A percentile compares a stretch with the other conserved stretches of the same genome.
Evolutionary conservation across 2,113 vertebrate genomes (phyloP).

Genomic region (Gallinago undulata): DNA sequence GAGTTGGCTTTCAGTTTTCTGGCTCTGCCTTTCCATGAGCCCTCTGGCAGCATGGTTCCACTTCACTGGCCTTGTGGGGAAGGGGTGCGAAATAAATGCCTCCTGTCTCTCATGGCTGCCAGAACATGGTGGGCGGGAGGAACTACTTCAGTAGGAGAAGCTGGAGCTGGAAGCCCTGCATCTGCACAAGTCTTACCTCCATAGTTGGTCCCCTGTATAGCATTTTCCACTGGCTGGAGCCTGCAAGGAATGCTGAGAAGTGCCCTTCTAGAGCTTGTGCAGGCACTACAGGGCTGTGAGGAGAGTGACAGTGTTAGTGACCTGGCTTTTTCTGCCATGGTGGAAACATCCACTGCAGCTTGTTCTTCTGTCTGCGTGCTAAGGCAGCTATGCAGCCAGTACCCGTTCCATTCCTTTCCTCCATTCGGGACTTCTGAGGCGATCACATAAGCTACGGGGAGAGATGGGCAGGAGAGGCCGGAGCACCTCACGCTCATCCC

Average conservation of each 20-base stretch:
- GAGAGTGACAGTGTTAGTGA: neutral
- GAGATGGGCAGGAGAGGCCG: neutral
- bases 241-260: neutral
- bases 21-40: neutral
- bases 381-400: neutral
- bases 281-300: rapidly evolving
- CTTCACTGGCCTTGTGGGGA: neutral
- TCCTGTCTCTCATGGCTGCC: neutral
- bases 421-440: rapidly evolving
- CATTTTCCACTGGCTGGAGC: neutral
- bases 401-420: rapidly evolving
- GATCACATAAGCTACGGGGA: neutral
- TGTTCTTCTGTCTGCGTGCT: neutral
- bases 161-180: neutral
- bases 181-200: neutral
- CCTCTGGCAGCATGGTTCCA: rapidly evolving
- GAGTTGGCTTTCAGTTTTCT: neutral
- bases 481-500: rapidly evolving
- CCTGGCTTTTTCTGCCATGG: neutral
- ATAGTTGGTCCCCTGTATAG: neutral
- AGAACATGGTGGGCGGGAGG: neutral
- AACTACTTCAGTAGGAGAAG: neutral
- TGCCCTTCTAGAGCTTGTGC: neutral
- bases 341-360: neutral
- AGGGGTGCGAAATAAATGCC: rapidly evolving